These are phyloP conservation scores for Zhuqinia jingwanae DNA, from an alignment of 2,888 invertebrate genomes.

Conservation along the genomic window DNA sequence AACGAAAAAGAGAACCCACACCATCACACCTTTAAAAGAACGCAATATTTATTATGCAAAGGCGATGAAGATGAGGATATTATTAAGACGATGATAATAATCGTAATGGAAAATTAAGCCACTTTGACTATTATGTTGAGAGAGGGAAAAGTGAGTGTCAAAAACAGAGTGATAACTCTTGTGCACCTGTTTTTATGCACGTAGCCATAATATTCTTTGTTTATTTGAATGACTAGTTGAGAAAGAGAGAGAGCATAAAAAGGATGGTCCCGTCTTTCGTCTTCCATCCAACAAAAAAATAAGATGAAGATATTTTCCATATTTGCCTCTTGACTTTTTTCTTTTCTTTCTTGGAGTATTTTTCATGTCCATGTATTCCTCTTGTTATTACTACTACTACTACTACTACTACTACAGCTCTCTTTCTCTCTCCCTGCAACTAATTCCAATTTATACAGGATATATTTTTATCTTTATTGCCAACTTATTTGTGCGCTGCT, in stretches of 20 bases:
- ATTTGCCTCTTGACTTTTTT: slow-evolving; percentile 51
- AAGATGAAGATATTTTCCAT: slow-evolving; percentile 30
- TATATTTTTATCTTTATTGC: slow-evolving; percentile 32
- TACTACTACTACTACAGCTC: not conserved
- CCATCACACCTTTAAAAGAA: no score
- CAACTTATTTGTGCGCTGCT: slow-evolving; percentile 14
- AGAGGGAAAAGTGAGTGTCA: no score
- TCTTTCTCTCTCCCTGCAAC: slow-evolving; percentile 42
- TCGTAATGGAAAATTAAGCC: slow-evolving; percentile 53
- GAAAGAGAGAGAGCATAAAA: slow-evolving; percentile 16
- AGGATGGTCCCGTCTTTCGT: slow-evolving; percentile 11
- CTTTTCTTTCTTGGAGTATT: not conserved
- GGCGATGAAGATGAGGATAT: slow-evolving; percentile 46
- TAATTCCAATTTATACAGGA: slow-evolving; percentile 61
- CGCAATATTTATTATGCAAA: no score
- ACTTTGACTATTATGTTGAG: slow-evolving; percentile 34
- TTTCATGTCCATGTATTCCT: not conserved
- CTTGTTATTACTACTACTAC: no score
- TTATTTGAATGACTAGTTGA: no score
- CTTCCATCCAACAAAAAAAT: not conserved
- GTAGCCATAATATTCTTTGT: no score
- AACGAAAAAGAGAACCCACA: no score
- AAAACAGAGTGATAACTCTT: not conserved
- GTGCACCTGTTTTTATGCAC: not conserved
- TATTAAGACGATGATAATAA: slow-evolving; percentile 29